Base-by-base conservation (phyloP, 92 coral and sea anemone genomes). In the Phymanthus crucifer region DNA sequence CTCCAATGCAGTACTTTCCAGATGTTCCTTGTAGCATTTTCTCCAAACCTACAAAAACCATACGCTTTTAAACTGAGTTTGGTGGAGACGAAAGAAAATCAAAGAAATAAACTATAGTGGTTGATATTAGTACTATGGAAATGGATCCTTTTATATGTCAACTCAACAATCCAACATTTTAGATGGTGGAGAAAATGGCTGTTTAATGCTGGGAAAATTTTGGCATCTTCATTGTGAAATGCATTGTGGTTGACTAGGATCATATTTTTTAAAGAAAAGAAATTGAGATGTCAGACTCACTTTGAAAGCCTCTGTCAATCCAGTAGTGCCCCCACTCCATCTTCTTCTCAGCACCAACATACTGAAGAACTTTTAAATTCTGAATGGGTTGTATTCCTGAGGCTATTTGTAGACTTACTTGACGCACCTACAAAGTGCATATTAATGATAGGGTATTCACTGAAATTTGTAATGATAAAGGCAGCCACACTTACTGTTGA, bases 1-100 rank as follows among this genome's bases (percentile, higher is more conserved):
- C 98, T 3, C 99, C 99, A 37, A 95, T 95, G 85, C 99, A 95
- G 83, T 93, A 95, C 73, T 90, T 93, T 23, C 98, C 98, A 31
- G 97, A 84, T 10, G 98, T 90, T 32, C 76, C 80, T 78, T 83
- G 77, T 43, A 95, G 80, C 43, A 90, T 83, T 76, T 93, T 88
- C 72, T 95, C 99, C 35, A 95, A 83, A 35, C 83, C 99, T 95
- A 70, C n/a, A 19, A 6, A n/a, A 54, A 19, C 6, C n/a, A 54
- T 54, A 21, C 57, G 5, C 18, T 26, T 19, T 23, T 54, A 54
- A 19, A n/a, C 64, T 43, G 48, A 43, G 13, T 43, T 43, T 43
- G 48, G 13, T 14, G 14, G 48, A 0, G n/a, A n/a, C n/a, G n/a
- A n/a, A n/a, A n/a, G n/a, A n/a, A n/a, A n/a, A n/a, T n/a, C n/a